Percentiles rank a stretch among this genome's conserved stretches.
Evolutionary conservation across 2,113 vertebrate genomes (phyloP).

Genomic region (Nyctibius bracteatus): DNA sequence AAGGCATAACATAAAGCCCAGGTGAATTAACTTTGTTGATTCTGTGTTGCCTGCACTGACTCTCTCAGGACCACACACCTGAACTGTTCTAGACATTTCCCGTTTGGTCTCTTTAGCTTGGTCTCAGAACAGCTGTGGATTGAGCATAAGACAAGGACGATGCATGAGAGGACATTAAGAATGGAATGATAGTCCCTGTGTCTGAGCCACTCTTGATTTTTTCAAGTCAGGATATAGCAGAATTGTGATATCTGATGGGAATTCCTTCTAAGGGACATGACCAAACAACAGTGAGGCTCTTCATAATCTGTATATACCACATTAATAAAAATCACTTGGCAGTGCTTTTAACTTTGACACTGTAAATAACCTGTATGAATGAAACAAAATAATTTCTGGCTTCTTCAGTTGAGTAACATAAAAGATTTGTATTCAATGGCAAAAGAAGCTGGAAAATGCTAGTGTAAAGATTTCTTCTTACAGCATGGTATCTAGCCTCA

Average conservation of each 20-base stretch:
- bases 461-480: neutral
- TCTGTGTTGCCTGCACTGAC: neutral
- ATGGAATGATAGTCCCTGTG: neutral
- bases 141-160: neutral
- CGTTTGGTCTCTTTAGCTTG: neutral
- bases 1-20: neutral
- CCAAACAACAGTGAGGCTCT: neutral
- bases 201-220: neutral
- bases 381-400: neutral
- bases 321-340: neutral
- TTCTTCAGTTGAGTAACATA: neutral
- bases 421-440: neutral
- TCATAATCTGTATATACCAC: neutral
- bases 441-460: neutral
- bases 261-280: neutral
- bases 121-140: neutral
- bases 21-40: neutral
- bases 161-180: neutral
- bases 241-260: neutral
- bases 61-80: neutral
- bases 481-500: neutral
- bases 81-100: neutral
- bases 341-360: neutral
- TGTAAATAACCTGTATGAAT: neutral
- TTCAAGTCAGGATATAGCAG: neutral